Conservation (phyloP, 1,140 invertebrate genomes). For the Drosophila tristis region DNA sequence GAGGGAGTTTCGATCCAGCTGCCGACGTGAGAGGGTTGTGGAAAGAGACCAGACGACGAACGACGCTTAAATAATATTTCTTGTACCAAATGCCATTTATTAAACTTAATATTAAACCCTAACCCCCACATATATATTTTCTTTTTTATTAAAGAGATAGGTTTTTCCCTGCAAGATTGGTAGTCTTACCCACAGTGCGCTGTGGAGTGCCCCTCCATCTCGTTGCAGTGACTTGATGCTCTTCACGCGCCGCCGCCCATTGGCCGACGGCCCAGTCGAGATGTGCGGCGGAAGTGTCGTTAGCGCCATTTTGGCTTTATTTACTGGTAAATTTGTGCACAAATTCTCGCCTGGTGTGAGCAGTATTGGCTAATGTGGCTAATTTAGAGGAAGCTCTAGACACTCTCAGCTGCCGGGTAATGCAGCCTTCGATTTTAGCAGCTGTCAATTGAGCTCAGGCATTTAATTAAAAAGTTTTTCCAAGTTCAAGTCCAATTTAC, state of each 20-base stretch:
- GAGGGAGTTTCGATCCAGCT: too few relatives aligned
- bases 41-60: too few relatives aligned
- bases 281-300: slow-evolving; percentile 17
- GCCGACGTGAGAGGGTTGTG: too few relatives aligned
- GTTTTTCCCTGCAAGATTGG: too few relatives aligned
- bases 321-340: slow-evolving; percentile 20
- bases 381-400: neutral
- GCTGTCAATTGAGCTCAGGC: slow-evolving; percentile 14
- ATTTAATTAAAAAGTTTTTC: slow-evolving; percentile 48
- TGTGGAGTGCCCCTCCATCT: slow-evolving; percentile 9
- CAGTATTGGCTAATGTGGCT: slow-evolving; percentile 2
- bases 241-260: slow-evolving; percentile 10
- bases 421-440: slow-evolving; percentile 1
- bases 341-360: slow-evolving; percentile 9
- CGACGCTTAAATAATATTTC: too few relatives aligned
- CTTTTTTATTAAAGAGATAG: too few relatives aligned
- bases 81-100: too few relatives aligned
- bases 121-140: too few relatives aligned
- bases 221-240: slow-evolving; percentile 18
- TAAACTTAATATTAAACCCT: too few relatives aligned
- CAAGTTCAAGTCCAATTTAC: neutral
- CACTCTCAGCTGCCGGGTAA: neutral
- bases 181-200: neutral
- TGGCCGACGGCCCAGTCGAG: neutral
- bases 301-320: slow-evolving; percentile 15